Conservation (phyloP, 2,797 vertebrate species). For the Oreochromis mossambicus region DNA sequence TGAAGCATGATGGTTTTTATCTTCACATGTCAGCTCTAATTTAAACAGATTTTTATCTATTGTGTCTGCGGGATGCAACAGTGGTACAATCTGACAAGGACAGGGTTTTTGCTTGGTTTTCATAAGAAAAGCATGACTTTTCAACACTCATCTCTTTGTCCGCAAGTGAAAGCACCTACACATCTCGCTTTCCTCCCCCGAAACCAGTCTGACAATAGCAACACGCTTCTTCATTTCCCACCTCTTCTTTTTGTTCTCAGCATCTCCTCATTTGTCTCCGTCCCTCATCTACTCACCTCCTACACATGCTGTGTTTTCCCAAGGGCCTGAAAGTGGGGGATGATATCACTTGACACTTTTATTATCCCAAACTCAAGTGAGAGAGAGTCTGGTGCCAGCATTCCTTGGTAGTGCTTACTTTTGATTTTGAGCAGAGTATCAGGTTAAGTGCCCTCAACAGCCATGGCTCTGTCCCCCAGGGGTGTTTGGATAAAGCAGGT, state of each 20-base stretch:
- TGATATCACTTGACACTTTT: constrained; percentile 43
- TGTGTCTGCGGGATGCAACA: neutral
- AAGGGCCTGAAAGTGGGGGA: neutral
- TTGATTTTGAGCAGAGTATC: constrained; percentile 55
- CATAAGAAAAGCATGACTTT: neutral
- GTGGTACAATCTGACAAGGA: neutral
- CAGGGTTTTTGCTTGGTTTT: neutral
- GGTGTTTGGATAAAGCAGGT: constrained; percentile 28
- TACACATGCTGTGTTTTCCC: constrained; percentile 31
- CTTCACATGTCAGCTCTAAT: neutral
- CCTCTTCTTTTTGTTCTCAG: neutral
- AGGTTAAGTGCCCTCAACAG: constrained; percentile 51
- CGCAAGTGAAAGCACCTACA: constrained; percentile 1
- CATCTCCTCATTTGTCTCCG: constrained; percentile 28
- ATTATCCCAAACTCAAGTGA: constrained; percentile 29
- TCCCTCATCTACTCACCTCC: constrained; percentile 5
- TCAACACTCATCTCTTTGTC: constrained; percentile 37
- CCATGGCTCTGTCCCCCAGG: constrained; percentile 5
- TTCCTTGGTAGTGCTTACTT: constrained; percentile 38
- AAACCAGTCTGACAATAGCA: constrained; percentile 40
- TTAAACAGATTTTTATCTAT: neutral
- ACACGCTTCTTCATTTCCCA: constrained; percentile 24
- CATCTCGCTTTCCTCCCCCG: constrained; percentile 28
- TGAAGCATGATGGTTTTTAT: neutral
- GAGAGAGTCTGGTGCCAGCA: constrained; percentile 20